A percentile compares a stretch with the other conserved stretches of the same genome.
These are phyloP conservation scores for Capitulum mitella DNA, from an alignment of 2,888 invertebrate species.

Conservation along the genomic window DNA sequence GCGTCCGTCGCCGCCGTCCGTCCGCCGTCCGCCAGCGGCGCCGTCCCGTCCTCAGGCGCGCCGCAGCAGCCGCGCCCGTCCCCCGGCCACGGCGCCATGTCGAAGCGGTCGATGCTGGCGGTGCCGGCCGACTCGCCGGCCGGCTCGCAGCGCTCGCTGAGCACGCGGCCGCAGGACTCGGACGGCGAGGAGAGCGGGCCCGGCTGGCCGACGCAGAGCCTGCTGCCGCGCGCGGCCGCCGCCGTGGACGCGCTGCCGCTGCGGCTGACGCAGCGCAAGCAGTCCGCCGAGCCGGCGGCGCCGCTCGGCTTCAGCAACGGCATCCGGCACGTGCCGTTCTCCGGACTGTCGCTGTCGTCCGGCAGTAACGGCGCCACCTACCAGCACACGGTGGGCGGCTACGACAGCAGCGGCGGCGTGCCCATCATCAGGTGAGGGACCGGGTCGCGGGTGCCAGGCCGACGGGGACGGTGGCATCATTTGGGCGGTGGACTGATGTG, in stretches of 20 bases:
- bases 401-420: background rate
- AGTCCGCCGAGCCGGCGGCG: background rate
- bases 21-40: too few relatives aligned
- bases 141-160: background rate
- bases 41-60: too few relatives aligned
- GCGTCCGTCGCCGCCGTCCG: too few relatives aligned
- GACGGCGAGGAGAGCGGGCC: background rate
- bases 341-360: slow-evolving; percentile 22
- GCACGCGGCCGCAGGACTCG: background rate
- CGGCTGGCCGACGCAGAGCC: background rate
- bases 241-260: background rate
- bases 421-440: slow-evolving; percentile 6
- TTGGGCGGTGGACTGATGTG: too few relatives aligned
- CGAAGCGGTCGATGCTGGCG: background rate
- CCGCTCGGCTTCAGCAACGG: background rate
- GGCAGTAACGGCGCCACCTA: slow-evolving; percentile 16
- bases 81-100: background rate
- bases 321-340: background rate
- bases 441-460: too few relatives aligned
- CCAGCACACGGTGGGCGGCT: slow-evolving; percentile 23
- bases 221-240: background rate
- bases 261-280: background rate
- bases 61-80: too few relatives aligned
- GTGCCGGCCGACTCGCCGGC: background rate
- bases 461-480: too few relatives aligned